Base-by-base conservation (phyloP, 37 sponge, comb jelly and placozoan species). In the Aplysina aerophoba region DNA sequence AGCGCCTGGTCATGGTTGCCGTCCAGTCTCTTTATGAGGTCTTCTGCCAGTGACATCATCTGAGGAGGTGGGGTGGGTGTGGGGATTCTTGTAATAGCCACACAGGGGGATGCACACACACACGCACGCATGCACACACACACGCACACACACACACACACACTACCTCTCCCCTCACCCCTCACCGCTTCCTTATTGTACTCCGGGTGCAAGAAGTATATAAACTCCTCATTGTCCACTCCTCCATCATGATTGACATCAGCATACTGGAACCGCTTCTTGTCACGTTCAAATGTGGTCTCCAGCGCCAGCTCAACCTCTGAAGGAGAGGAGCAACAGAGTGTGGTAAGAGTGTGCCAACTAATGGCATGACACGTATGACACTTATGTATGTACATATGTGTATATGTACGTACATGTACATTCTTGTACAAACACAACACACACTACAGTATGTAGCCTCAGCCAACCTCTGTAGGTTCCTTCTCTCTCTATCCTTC, bases 141-240 rank as follows among this genome's bases (percentile, higher is more conserved):
- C 71, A 69, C 71, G 6, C 71, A 69, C 33, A 11, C 71, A 69
- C 71, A 69, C 50, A 3, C 50, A 44, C 50, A 3, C 50, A 44
- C 50, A n/a, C 50, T 8, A 44, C 50, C 8, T 44, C 50, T 44
- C 50, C 50, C 50, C 50, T 44, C 50, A n/a, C n/a, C 71, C 14
- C 81, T 58, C 20, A 81, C 81, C 35, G 81, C 24, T 24, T 15
- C 38, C 62, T 59, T 59, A 38, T 31, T 81, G 81, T 81, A 59
- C 25, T 81, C 81, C 21, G 81, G 81, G 38, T 81, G 81, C 35
- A 36, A 2, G 60, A 81, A 81, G 61, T 25, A 59, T 21, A 81
- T 6, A 28, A 53, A 81, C 38, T 81, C 81, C 1, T 57, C 36
- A 15, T n/a, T 31, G 25, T 56, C 61, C 35, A 81, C 19, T 15